Percentiles rank a stretch among this genome's conserved stretches.
Conservation (phyloP, 2,113 vertebrate genomes). For the Conger conger region DNA sequence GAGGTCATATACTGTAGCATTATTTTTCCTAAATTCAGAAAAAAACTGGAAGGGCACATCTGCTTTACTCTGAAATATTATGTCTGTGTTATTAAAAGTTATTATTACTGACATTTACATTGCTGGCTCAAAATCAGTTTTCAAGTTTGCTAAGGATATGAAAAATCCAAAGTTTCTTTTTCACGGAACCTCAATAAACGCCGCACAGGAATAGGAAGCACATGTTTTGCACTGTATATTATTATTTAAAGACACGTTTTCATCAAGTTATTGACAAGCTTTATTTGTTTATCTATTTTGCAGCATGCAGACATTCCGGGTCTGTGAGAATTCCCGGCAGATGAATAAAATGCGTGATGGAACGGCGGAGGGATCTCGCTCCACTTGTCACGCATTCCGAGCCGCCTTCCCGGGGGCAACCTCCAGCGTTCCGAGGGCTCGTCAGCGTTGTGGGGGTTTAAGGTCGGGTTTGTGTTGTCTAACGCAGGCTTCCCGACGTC, state of each 20-base stretch:
- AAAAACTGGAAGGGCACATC: neutral
- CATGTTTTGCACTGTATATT: neutral
- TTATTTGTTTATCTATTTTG: neutral
- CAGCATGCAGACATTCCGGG: neutral
- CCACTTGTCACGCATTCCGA: neutral
- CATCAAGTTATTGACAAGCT: neutral
- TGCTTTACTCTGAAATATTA: neutral
- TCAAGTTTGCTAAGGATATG: neutral
- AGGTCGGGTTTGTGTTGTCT: conserved; percentile 1
- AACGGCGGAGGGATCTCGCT: neutral
- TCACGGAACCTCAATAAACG: neutral
- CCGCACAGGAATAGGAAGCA: neutral
- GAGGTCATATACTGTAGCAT: neutral
- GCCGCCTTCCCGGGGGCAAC: neutral
- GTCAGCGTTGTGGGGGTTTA: neutral
- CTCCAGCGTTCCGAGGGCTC: neutral
- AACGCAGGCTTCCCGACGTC: conserved; percentile 1
- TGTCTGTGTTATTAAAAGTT: neutral
- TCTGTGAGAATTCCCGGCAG: neutral
- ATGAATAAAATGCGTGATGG: neutral
- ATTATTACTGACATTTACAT: neutral
- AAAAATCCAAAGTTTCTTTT: neutral
- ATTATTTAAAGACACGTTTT: neutral
- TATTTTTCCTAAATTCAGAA: neutral
- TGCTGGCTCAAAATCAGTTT: neutral